Evolutionary conservation across 2,113 vertebrate species (phyloP).

Genomic region (Passer domesticus): DNA sequence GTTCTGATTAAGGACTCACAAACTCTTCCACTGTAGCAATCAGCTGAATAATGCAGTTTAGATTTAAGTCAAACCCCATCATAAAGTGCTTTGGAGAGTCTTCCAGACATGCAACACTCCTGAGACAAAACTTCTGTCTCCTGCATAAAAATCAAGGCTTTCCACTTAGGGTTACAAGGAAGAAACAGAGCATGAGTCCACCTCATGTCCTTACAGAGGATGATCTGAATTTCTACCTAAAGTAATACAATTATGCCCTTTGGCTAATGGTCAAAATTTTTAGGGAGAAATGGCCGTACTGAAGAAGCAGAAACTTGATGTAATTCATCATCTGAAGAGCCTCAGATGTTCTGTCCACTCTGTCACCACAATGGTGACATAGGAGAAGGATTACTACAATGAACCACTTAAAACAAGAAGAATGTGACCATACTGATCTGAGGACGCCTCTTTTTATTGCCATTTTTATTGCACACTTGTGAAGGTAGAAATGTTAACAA

Average conservation of each 20-base stretch:
- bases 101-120: neutral
- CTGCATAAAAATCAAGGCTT: neutral
- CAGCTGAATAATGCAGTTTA: neutral
- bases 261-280: neutral
- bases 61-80: neutral
- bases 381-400: neutral
- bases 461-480: neutral
- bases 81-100: neutral
- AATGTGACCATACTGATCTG: neutral
- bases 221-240: neutral
- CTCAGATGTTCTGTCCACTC: neutral
- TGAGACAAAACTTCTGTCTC: neutral
- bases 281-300: neutral
- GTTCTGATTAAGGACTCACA: neutral
- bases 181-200: neutral
- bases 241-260: neutral
- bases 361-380: accelerated
- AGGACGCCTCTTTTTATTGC: neutral
- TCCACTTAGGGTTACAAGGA: neutral
- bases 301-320: neutral
- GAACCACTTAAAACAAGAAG: neutral
- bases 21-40: neutral
- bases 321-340: neutral
- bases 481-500: neutral
- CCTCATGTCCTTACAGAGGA: neutral